Percentiles rank a stretch among this genome's conserved stretches.
Conservation (phyloP, 2,888 invertebrate species). For the Catocala sponsa region DNA sequence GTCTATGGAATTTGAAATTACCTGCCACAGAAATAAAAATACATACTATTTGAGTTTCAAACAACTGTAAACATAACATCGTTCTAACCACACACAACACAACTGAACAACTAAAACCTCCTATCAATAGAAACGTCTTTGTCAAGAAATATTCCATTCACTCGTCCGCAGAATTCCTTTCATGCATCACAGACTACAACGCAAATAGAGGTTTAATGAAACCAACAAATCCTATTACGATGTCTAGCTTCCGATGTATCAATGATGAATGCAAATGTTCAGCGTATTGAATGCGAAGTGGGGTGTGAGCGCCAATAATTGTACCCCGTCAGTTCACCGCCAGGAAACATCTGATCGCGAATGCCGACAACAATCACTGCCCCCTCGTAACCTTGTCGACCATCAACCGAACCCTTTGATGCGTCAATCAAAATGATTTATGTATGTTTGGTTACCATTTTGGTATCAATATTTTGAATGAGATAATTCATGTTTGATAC, state of each 20-base stretch:
- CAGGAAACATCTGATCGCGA: conserved; percentile 17
- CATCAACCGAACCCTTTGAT: conserved; percentile 51
- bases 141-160: conserved; percentile 5
- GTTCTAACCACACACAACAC: no score
- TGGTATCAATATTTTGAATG: conserved; percentile 25
- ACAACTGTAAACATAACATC: no score
- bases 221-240: conserved; percentile 32
- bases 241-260: conserved; percentile 29
- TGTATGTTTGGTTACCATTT: conserved; percentile 40
- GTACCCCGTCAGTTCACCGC: conserved; percentile 19
- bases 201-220: conserved; percentile 26
- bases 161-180: not conserved
- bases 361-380: conserved; percentile 33
- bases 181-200: conserved; percentile 3
- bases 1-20: no score
- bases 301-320: conserved; percentile 23
- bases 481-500: conserved; percentile 11
- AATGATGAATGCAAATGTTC: conserved; percentile 34
- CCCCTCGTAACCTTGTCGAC: conserved; percentile 52
- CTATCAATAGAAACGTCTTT: no score
- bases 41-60: no score
- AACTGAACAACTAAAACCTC: no score
- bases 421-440: conserved; percentile 67
- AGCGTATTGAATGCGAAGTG: conserved; percentile 28
- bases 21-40: no score